These are phyloP conservation scores for Hesperophylax magnus DNA, from an alignment of 1,140 invertebrate species.

Conservation along the genomic window DNA sequence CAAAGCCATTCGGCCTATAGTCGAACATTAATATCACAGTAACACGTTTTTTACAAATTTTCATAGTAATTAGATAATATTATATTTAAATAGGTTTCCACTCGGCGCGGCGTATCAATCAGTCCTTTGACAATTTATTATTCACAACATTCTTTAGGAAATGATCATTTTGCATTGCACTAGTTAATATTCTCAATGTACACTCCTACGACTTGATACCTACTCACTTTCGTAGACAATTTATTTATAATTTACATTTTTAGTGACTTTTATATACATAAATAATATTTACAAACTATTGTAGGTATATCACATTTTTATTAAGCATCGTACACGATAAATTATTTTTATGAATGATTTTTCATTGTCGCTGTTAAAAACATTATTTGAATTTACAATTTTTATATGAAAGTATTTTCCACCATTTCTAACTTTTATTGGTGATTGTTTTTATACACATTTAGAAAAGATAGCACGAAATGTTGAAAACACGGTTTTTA, in stretches of 20 bases:
- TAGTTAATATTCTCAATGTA: conserved; percentile 42
- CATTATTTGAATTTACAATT: conserved; percentile 26
- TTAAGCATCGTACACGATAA: conserved; percentile 33
- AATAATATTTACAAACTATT: conserved; percentile 52
- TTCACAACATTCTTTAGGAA: conserved; percentile 36
- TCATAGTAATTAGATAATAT: conserved; percentile 31
- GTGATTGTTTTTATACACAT: background rate
- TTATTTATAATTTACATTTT: conserved; percentile 36
- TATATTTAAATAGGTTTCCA: conserved; percentile 32
- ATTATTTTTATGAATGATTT: conserved; percentile 19
- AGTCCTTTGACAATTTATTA: conserved; percentile 28
- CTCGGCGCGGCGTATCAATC: background rate
- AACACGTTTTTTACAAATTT: conserved; percentile 45
- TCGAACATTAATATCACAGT: conserved; percentile 54
- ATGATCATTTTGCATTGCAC: conserved; percentile 29
- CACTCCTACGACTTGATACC: background rate
- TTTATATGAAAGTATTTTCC: too few relatives aligned
- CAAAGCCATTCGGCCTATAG: conserved; percentile 33
- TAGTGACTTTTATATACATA: conserved; percentile 45
- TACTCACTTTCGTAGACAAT: background rate
- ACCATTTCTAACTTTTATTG: background rate
- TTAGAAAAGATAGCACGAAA: too few relatives aligned
- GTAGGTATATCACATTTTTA: conserved; percentile 54
- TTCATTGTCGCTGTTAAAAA: conserved; percentile 16
- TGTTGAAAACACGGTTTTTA: background rate